Evolutionary conservation across 2,888 invertebrate species (phyloP).

Genomic region (Agrenia bidenticulata): DNA sequence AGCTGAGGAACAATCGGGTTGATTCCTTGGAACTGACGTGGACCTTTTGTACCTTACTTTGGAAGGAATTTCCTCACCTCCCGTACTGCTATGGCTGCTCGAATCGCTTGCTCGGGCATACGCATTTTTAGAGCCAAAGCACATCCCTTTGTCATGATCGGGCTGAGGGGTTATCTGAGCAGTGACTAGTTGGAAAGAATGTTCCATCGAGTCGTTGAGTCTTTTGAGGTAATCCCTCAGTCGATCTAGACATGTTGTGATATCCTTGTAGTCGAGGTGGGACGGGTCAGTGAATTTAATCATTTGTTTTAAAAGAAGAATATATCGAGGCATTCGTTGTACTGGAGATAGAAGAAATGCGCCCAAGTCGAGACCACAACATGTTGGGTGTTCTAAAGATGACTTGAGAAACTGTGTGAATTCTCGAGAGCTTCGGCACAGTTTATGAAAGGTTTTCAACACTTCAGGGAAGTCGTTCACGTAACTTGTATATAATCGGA

Average conservation of each 20-base stretch:
- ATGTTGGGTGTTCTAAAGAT: slow-evolving; percentile 54
- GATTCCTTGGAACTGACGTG: slow-evolving; percentile 41
- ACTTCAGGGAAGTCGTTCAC: slow-evolving; percentile 58
- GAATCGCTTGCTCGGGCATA: slow-evolving; percentile 40
- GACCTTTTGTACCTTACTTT: slow-evolving; percentile 42
- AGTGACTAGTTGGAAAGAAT: slow-evolving; percentile 56
- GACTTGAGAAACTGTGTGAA: slow-evolving; percentile 58
- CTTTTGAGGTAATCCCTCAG: slow-evolving; percentile 57
- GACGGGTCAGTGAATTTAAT: slow-evolving; percentile 55
- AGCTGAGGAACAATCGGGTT: slow-evolving; percentile 33
- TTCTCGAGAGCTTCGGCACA: slow-evolving; percentile 55
- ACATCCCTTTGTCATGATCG: slow-evolving; percentile 26
- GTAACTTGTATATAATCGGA: slow-evolving; percentile 57
- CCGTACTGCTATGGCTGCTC: slow-evolving; percentile 36
- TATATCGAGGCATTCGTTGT: slow-evolving; percentile 58
- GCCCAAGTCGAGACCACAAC: slow-evolving; percentile 56
- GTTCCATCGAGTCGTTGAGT: slow-evolving; percentile 58
- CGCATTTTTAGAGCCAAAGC: neutral
- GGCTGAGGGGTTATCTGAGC: slow-evolving; percentile 51
- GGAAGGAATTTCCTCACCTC: slow-evolving; percentile 31
- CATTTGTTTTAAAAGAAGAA: slow-evolving; percentile 58
- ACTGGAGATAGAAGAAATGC: slow-evolving; percentile 58
- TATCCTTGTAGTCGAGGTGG: slow-evolving; percentile 57
- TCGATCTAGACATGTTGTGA: slow-evolving; percentile 55
- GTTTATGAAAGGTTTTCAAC: slow-evolving; percentile 57